phyloP scores from a whole-genome alignment of 2,797 vertebrate species.

The Cyclura pinguis region DNA sequence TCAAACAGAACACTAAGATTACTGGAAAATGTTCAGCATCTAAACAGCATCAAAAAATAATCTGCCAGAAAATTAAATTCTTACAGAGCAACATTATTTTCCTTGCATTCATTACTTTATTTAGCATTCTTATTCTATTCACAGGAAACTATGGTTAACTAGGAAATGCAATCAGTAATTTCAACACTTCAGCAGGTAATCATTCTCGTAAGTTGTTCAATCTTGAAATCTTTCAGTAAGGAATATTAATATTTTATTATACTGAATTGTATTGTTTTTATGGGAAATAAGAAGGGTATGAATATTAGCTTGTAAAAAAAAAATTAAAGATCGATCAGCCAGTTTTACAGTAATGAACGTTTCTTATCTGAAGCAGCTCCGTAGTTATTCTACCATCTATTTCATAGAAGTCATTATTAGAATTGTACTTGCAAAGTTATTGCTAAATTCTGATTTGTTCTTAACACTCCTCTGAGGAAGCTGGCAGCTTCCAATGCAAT shows the following conservation, averaged over 20 bases:
- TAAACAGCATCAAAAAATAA: not conserved
- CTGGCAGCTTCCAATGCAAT: conserved; percentile 54
- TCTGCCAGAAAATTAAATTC: conserved; percentile 8
- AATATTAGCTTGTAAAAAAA: not conserved
- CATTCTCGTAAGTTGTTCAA: not conserved
- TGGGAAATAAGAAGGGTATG: conserved; percentile 54
- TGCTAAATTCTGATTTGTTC: conserved; percentile 44
- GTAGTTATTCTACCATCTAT: conserved; percentile 45
- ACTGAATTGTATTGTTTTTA: conserved; percentile 35
- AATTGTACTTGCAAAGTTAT: conserved; percentile 36
- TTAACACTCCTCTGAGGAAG: conserved; percentile 39
- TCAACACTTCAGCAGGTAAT: conserved; percentile 7
- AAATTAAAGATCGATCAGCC: conserved; percentile 44
- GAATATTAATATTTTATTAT: conserved; percentile 14
- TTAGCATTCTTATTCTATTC: conserved; percentile 18
- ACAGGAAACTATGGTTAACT: not conserved
- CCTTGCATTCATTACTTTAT: conserved; percentile 3
- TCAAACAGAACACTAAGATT: conserved; percentile 37
- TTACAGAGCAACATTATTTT: conserved; percentile 36
- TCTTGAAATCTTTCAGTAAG: not conserved
- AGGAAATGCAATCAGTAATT: conserved; percentile 2
- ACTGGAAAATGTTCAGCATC: conserved; percentile 12
- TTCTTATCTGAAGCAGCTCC: conserved; percentile 37
- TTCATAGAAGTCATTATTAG: conserved; percentile 36
- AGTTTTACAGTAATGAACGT: conserved; percentile 39